Evolutionary conservation across 2,113 vertebrate genomes (phyloP), one percentile per base, ranked within the genome.

Genomic region (Neolamprologus brichardi): DNA sequence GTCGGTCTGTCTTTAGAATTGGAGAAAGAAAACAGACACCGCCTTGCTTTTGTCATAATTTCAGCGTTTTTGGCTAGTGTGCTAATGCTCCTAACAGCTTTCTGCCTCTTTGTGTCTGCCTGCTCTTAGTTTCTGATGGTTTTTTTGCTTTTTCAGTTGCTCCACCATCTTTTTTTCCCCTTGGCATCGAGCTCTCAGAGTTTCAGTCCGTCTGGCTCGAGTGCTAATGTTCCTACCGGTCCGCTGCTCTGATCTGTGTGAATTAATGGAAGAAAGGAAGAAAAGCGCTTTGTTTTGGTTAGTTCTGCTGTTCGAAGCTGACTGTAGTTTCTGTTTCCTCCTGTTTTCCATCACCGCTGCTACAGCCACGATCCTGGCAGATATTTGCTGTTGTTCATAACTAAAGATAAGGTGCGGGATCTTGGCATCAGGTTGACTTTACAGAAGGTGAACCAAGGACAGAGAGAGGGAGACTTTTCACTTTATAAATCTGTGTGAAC

Each of bases 151-250:
- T 60, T 23, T 28, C 62, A 83, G 62, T 86, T 86, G 75, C 54
- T 75, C 39, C 20, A 14, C 8, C 9, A 0, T 28, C 20, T 25
- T 20, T 41, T 41, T 72, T 15, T 17, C 23, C 87, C 53, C 54
- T 64, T 81, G 89, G 58, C 44, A 30, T 44, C 7, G 6, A 11
- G 39, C 53, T 75, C 77, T 52, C 20, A 14, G 18, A 58, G 51
- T 32, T 83, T 51, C 70, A 4, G 52, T 30, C 37, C 5, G 78
- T 88, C 90, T 84, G 90, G 85, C 79, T 77, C 13, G 3, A 11
- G 87, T 58, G 83, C 83, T 89, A 91, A 91, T 89, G 79, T 56
- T 83, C 90, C 85, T 77, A 37, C 84, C 83, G 49, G 82, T 4
- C 54, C 80, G 60, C 41, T 6, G 3, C 81, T 83, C 64, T 28